Evolutionary conservation across 1,140 invertebrate species (phyloP), one percentile per base, ranked within the genome.

Genomic region (Linepithema humile): DNA sequence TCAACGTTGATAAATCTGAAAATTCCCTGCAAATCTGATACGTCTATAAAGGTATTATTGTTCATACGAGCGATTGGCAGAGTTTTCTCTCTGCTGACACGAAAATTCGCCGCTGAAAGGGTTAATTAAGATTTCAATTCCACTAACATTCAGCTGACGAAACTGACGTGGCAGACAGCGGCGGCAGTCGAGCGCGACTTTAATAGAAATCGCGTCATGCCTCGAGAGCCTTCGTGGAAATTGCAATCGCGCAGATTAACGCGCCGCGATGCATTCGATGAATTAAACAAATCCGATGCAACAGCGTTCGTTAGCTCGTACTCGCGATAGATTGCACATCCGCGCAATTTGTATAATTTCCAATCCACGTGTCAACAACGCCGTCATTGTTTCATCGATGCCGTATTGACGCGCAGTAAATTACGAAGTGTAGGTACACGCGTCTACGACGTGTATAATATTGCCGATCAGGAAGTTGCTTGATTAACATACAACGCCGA

Each of bases 401-500:
- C 20, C 15, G 2, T 65, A 69, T 69, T 80, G 35, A 55, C 43
- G 26, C 35, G 40, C 32, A 40, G 45, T 80, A 80, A 70, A 80
- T 80, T 70, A 43, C 23, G 23, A 15, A 26, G 6, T 3, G 10
- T n/a, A 12, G 17, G 3, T 40, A 77, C 59, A 26, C 38, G 40
- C 40, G 32, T 77, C 32, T 57, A 78, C 20, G 32, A 50, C 74
- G 20, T 15, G 35, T 40, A 45, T 53, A 40, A 69, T 67, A 78
- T 40, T 35, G 45, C 15, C 45, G 6, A 35, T 38, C 7, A 32
- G 35, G 48, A 40, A 80, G 35, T 67, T 50, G 45, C 23, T 69
- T 53, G 62, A 69, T 80, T 69, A 69, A 69, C 48, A 20, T 80
- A 43, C 45, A 55, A 67, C 40, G 7, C n/a, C 20, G 48, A n/a